Evolutionary conservation across 2,797 vertebrate genomes (phyloP), one percentile per base, ranked within the genome.

Genomic region (Cirrhinus mrigala): DNA sequence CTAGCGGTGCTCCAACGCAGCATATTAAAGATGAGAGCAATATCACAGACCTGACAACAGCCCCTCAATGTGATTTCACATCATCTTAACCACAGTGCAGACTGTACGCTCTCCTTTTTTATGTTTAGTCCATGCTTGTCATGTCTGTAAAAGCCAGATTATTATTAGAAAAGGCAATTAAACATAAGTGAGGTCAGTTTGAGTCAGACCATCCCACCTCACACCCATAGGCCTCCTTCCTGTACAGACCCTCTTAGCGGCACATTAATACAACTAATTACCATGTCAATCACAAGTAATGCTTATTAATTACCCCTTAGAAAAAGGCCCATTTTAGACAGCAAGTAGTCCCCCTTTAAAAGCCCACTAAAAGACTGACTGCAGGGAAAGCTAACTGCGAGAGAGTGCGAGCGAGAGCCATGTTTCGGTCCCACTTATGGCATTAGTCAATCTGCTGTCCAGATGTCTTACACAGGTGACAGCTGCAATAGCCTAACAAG

Each of bases 401-500:
- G 44, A 27, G 83, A 85, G 83, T 73, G 81, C 81, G 85, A 87
- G 80, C 40, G 69, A 90, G 76, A 90, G 60, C 87, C 87, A 77
- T 91, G 92, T 92, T 94, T 93, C 92, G 91, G 92, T 90, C 90
- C 92, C 92, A 93, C 92, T 93, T 92, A 93, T 94, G 93, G 94
- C 94, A 95, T 95, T 95, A 96, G 95, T 96, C 95, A 96, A 94
- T 95, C 94, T 95, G 94, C 94, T 95, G 95, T 96, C 95, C 96
- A 96, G 96, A 96, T 96, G 95, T 96, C 94, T 95, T 93, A 92
- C 94, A 95, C 95, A 96, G 95, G 95, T 96, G 95, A 96, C 96
- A 96, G 95, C 95, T 96, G 95, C 94, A 95, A 95, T 94, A 93
- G 94, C 94, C 95, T 96, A 96, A 96, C 96, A 95, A 96, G 95